Evolutionary conservation across 2,797 vertebrate genomes (phyloP), one percentile per base, ranked within the genome.

Genomic region (Astyanax mexicanus): DNA sequence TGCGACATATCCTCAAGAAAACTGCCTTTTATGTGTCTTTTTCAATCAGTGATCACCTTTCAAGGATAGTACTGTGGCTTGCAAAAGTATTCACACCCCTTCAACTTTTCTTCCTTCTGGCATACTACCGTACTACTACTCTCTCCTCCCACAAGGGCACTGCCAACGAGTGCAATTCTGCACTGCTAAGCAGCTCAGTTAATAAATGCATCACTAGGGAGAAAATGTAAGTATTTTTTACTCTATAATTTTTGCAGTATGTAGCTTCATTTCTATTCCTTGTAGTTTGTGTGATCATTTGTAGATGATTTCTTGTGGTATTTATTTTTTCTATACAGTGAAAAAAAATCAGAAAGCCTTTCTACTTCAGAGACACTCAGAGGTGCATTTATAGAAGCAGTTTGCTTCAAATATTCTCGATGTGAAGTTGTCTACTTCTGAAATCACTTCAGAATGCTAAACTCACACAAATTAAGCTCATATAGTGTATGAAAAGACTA

Each of bases 161-260:
- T 45, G 42, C 27, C 40, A 47, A n/a, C n/a, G 6, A 21, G 38
- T 45, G 8, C 21, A 44, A 7, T 44, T n/a, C 61, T 65, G 7
- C 38, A 42, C 21, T 40, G 1, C 58, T 21, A 25, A 25, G 38
- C 37, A 42, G 37, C 7, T 21, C 7, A 4, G 25, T 7, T 27
- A 27, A 3, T 25, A 12, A 21, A 38, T 27, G 4, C 61, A 27
- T 15, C 19, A 64, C 6, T 42, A 37, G 2, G 21, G 44, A 23
- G 11, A 17, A 65, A 65, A 27, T 44, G 37, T 65, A 27, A 17
- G 13, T 68, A 67, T 68, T 68, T 78, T 68, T 40, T 68, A 13
- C 25, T 51, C n/a, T 45, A 11, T n/a, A n/a, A n/a, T n/a, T 7
- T 58, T 19, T 29, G 58, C 29, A 3, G 2, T 32, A 29, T 32